Base-by-base conservation (phyloP, 2,888 invertebrate genomes). In the Panzeria rudis region DNA sequence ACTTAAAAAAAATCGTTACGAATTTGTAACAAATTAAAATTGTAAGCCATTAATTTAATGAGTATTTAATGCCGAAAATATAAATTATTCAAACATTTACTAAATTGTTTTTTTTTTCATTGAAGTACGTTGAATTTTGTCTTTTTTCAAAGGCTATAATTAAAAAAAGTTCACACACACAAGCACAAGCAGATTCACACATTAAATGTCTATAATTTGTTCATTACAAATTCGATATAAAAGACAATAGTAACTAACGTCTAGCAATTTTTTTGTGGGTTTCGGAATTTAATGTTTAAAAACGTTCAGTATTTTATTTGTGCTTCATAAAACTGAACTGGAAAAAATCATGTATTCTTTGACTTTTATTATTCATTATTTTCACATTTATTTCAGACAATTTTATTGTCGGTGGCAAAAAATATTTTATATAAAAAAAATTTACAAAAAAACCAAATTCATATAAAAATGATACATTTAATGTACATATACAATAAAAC, bases 331-430 rank as follows among this genome's bases (percentile, higher is more conserved):
- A 80, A 80, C 35, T 73, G 80, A 59, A 66, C 41, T 69, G 69
- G 54, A 71, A 61, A 90, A 90, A 90, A 87, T 89, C 90, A 88
- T 90, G 90, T 90, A 88, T 88, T 89, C 87, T 88, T 75, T 90
- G 90, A 91, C 91, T 90, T 91, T 91, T 90, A 91, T 91, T 91
- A 90, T 91, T 91, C 90, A 90, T 90, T 90, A 90, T 90, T 89
- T 90, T 89, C 90, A 87, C 90, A 90, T 90, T 89, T 89, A 89
- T 89, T 89, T 87, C 83, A 82, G 82, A 83, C 83, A 71, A 85
- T 86, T 87, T 88, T 86, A 86, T 87, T 83, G 82, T 75, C 78
- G 54, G 64, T 84, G 80, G 76, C 77, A 56, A 76, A 80, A 69
- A 81, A 56, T 17, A 23, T 32, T 3, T 29, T 25, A 38, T 13